Evolutionary conservation across 2,888 invertebrate species (phyloP), one percentile per base, ranked within the genome.

Genomic region (Pardosa pseudoannulata): DNA sequence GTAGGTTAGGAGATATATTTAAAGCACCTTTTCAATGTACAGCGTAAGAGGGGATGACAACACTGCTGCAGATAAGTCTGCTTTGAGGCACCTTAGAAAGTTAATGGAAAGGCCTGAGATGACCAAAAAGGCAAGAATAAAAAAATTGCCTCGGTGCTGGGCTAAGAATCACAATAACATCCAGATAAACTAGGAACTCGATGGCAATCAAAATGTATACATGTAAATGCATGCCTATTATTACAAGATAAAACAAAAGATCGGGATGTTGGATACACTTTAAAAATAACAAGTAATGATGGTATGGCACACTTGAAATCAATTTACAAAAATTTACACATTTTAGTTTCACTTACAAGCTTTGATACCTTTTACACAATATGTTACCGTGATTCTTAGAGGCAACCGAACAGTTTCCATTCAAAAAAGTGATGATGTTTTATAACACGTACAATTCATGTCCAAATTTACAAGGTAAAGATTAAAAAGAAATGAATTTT

Each of bases 21-120:
- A 78, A 73, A 86, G 86, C 86, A 79, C 86, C 80, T 87, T 80
- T 50, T 87, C 86, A 87, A 79, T 87, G 86, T 87, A 87, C 86
- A 87, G 86, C 75, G 80, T 41, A 76, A 79, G 86, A 79, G 79
- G 70, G 78, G 72, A 64, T 78, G 72, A 72, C 70, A 62, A 73
- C 82, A 67, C 62, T 67, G 56, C 36, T 46, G 76, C 76, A 81
- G 80, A 76, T 23, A 65, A 23, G 16, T 71, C 83, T 76, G 76
- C 83, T 31, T 76, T 70, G 86, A 86, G 86, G 86, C 86, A 86
- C 86, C 86, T 86, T 79, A 32, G 46, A 73, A 50, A 70, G 75
- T 75, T 68, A 81, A 81, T 81, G 70, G 31, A 74, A 31, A 62
- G 82, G 75, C 62, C 75, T 64, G 41, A 75, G 64, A 31, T 56